Evolutionary conservation across 64 coral and sea anemone species (phyloP), one percentile per base, ranked within the genome.

Genomic region (Trachythela sp.): DNA sequence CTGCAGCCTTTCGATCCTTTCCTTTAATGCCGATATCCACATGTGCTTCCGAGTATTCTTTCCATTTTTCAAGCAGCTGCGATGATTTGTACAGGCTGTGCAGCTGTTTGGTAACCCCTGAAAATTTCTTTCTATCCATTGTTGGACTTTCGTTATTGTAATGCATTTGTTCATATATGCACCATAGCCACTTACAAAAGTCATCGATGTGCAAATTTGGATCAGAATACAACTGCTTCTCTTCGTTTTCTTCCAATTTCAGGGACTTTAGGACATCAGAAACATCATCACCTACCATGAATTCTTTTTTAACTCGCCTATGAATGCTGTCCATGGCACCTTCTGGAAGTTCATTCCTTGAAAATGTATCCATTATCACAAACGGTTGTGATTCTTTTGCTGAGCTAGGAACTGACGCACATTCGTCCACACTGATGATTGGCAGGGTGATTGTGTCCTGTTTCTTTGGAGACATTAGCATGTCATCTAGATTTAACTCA

Each of bases 111-210:
- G 48, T 87, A 9, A 87, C 59, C 32, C 29, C 85, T 58, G 85
- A 58, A 50, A 30, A 87, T 87, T 87, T 87, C 85, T 87, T 87
- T 50, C 56, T 59, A 34, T 87, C 34, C 17, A 72, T 14, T 72
- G 24, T 27, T n/a, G n/a, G n/a, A 72, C 68, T 72, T 54, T 87
- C 30, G 35, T 48, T 17, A 20, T 33, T 17, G 27, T 87, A 20
- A 56, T 50, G 33, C 50, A 58, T 51, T 60, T 87, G 85, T 30
- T 13, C 59, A 50, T 58, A 87, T 30, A 58, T 29, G 35, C 85
- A 50, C 43, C 43, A 54, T 0, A 87, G 48, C 85, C 85, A 87
- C 49, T n/a, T 87, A n/a, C 49, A 36, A 56, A 87, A 52, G 35
- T 86, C 42, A 27, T 1, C n/a, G 29, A 72, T 35, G 68, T 72